Evolutionary conservation across 2,797 vertebrate species (phyloP).

Genomic region (Ctenosaura bakeri): DNA sequence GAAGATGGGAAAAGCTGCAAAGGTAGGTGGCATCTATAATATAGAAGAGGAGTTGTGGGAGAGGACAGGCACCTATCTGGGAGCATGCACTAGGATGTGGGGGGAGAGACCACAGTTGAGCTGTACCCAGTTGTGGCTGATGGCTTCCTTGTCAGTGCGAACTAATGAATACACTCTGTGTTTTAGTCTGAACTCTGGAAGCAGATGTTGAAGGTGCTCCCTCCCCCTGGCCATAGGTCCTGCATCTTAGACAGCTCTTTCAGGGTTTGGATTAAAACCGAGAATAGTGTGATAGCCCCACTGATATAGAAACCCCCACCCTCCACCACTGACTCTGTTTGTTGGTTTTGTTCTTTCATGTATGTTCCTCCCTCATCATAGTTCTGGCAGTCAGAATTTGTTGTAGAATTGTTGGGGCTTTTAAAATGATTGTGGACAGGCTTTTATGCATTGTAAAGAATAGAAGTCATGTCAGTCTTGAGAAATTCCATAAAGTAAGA

Average conservation of each 20-base stretch:
- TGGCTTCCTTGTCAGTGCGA: too few species aligned
- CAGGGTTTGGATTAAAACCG: too few species aligned
- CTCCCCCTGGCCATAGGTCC: too few species aligned
- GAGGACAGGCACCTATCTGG: background rate
- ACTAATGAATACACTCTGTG: too few species aligned
- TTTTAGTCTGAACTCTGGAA: too few species aligned
- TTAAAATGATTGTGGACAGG: background rate
- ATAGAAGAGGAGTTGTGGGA: background rate
- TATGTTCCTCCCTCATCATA: background rate
- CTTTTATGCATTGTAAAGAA: background rate
- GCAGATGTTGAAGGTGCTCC: too few species aligned
- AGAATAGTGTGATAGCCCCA: too few species aligned
- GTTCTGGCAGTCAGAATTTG: background rate
- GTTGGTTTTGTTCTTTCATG: too few species aligned
- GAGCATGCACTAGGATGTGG: background rate
- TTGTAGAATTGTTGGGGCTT: background rate
- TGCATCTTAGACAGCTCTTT: too few species aligned
- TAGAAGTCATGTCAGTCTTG: background rate
- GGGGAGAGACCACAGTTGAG: too few species aligned
- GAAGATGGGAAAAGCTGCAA: slow-evolving; percentile 91
- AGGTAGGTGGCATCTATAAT: slow-evolving; percentile 79
- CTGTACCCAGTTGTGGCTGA: background rate
- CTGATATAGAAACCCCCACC: too few species aligned
- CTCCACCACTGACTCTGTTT: too few species aligned
- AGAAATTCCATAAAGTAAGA: background rate